Evolutionary conservation across 2,113 vertebrate genomes (phyloP), one percentile per base, ranked within the genome.

Genomic region (Probosciger aterrimus): DNA sequence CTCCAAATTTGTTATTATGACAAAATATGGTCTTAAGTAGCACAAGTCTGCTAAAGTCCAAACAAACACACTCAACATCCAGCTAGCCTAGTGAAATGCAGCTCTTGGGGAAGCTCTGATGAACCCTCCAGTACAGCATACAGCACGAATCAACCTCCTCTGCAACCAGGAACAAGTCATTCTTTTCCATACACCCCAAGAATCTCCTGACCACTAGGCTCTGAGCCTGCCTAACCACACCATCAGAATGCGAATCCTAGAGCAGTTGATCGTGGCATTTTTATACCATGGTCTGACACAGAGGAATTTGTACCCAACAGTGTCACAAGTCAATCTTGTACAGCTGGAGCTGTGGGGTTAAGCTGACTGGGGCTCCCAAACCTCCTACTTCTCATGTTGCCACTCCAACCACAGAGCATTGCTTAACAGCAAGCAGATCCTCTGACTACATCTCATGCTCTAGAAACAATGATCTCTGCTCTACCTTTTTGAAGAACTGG

Each of bases 251-350:
- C 33, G 67, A 47, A 19, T 19, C 41, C 65, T 30, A 15, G 33
- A 33, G 44, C 14, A n/a, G 60, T 1, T 35, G 6, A 1, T 0
- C 11, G 18, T 18, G 28, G 11, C 1, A 7, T 9, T 23, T 81
- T 52, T 28, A 52, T 6, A 8, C 27, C 41, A 3, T 0, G 12
- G 50, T 16, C 50, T 82, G 55, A 63, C 22, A 10, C 52, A 37
- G 49, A 37, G 22, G 1, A 12, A 4, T 18, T 85, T 71, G 8
- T 3, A 28, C 16, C 28, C 1, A 0, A 4, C 16, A 53, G 12
- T n/a, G 62, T 44, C 41, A 2, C 4, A 1, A 52, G 39, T 68
- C 49, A 37, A 1, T 16, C 43, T 18, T 23, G 41, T 50, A 57
- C 57, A 15, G 6, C 33, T 19, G 55, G 27, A 89, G 47, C 46